phyloP scores from a whole-genome alignment of 2,888 invertebrate genomes.

The Vanessa cardui region DNA sequence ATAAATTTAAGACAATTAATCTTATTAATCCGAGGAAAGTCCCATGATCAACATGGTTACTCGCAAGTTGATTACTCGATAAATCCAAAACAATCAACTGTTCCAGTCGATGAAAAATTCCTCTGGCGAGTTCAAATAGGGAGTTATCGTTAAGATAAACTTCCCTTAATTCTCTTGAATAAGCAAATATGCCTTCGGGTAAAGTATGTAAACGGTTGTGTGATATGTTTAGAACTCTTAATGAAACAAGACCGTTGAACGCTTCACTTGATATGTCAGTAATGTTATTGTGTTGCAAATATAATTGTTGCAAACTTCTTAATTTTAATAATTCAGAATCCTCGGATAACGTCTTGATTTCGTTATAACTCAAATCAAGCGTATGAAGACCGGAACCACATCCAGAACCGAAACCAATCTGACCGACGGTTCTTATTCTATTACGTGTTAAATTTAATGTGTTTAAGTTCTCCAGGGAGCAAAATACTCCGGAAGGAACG shows the following conservation, averaged over 20 bases:
- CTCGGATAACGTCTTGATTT: slow-evolving; percentile 87
- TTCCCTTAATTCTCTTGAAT: slow-evolving; percentile 91
- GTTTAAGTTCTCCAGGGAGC: slow-evolving; percentile 90
- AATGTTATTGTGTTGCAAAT: slow-evolving; percentile 92
- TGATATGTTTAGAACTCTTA: slow-evolving; percentile 92
- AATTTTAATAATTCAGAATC: slow-evolving; percentile 89
- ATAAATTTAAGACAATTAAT: slow-evolving; percentile 91
- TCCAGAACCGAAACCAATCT: slow-evolving; percentile 86
- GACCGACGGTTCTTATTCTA: slow-evolving; percentile 89
- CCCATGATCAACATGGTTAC: slow-evolving; percentile 91
- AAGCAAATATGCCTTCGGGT: slow-evolving; percentile 91
- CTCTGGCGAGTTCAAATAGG: slow-evolving; percentile 90
- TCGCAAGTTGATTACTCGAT: slow-evolving; percentile 92
- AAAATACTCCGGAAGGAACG: slow-evolving; percentile 90
- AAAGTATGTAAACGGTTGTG: slow-evolving; percentile 91
- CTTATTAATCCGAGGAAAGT: slow-evolving; percentile 93
- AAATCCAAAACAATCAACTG: slow-evolving; percentile 92
- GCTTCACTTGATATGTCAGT: slow-evolving; percentile 90
- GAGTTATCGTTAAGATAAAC: slow-evolving; percentile 93
- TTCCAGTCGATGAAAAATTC: slow-evolving; percentile 91
- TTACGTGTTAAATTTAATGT: slow-evolving; percentile 93
- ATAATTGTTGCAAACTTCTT: slow-evolving; percentile 89
- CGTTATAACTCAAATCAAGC: slow-evolving; percentile 92
- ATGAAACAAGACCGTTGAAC: slow-evolving; percentile 88
- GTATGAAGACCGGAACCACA: slow-evolving; percentile 88